phyloP scores from a whole-genome alignment of 37 sponge, comb jelly and placozoan genomes.

The Ianthella basta region DNA sequence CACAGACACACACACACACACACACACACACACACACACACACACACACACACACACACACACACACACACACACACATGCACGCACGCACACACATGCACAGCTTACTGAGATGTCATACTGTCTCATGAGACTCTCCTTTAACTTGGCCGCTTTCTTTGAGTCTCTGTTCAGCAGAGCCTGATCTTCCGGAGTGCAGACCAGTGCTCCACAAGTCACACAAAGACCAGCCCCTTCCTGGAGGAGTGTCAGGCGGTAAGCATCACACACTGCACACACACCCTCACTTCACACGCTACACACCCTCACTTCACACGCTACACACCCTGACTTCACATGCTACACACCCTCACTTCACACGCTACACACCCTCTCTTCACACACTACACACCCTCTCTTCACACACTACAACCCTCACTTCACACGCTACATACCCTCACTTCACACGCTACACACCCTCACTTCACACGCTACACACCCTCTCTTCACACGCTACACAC shows the following conservation, averaged over 20 bases:
- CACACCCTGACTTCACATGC: background rate
- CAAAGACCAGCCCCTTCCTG: constrained; percentile 97
- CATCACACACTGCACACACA: no score
- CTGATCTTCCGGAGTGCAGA: constrained; percentile 80
- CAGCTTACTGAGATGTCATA: constrained; percentile 46
- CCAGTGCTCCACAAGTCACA: constrained; percentile 91
- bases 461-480: no score
- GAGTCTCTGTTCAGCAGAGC: constrained; percentile 63
- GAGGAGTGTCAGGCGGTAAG: background rate
- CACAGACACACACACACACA: no score
- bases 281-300: background rate
- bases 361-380: no score
- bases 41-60: no score
- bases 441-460: background rate
- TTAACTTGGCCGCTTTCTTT: constrained; percentile 68
- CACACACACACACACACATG: no score
- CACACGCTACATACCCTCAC: background rate
- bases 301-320: background rate
- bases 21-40: no score
- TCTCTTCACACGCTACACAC: no score
- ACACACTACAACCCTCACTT: background rate
- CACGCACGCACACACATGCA: no score
- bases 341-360: no score
- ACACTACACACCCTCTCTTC: no score
- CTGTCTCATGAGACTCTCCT: constrained; percentile 67